A percentile compares a stretch with the other conserved stretches of the same genome.
These are phyloP conservation scores for Antheraea mylitta DNA, from an alignment of 1,140 invertebrate species.

Conservation along the genomic window DNA sequence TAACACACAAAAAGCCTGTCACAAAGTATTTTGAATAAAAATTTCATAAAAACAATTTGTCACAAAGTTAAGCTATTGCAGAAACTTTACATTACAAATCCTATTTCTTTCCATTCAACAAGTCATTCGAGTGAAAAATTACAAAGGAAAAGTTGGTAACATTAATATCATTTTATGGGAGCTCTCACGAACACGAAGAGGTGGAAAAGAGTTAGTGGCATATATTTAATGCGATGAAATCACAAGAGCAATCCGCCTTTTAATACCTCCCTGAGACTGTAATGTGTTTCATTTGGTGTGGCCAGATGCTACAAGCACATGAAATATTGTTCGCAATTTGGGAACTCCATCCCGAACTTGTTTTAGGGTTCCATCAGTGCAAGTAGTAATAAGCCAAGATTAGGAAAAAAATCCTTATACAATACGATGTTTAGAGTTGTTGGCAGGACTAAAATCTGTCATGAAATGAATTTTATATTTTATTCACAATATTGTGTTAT, in stretches of 20 bases:
- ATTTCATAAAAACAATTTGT: background rate
- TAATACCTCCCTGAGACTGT: constrained; percentile 38
- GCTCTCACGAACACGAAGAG: constrained; percentile 1
- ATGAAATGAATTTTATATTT: no score
- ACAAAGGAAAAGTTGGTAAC: constrained; percentile 19
- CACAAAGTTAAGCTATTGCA: background rate
- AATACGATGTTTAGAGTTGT: no score
- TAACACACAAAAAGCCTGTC: background rate
- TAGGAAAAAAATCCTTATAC: no score
- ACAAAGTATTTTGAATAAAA: background rate
- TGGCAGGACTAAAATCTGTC: no score
- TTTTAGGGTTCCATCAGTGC: constrained; percentile 8
- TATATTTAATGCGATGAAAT: constrained; percentile 23
- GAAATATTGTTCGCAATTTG: constrained; percentile 51
- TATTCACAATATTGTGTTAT: no score
- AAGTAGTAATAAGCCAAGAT: background rate
- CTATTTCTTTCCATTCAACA: constrained; percentile 27
- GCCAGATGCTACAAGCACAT: constrained; percentile 44
- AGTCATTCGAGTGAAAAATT: constrained; percentile 27
- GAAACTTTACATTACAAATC: no score
- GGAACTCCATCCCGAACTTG: constrained; percentile 18
- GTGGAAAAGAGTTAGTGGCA: constrained; percentile 12
- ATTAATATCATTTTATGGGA: constrained; percentile 27
- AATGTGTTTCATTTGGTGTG: constrained; percentile 42
- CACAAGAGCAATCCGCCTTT: constrained; percentile 29